Conservation (phyloP, 2,797 vertebrate species). For the Enteromius afrohamiltoni region DNA sequence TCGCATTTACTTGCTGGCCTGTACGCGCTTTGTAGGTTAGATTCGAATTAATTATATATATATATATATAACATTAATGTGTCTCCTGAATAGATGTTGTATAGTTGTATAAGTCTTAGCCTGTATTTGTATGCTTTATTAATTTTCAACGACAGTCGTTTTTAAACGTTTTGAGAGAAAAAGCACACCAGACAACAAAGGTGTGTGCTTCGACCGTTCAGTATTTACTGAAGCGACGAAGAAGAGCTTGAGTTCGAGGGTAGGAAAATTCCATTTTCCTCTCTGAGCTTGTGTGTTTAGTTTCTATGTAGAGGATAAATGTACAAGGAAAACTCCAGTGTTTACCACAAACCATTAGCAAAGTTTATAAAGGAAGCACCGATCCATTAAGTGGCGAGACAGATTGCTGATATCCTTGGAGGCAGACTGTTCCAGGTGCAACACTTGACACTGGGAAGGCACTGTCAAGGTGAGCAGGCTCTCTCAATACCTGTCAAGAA, state of each 20-base stretch:
- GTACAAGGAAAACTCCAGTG: not conserved
- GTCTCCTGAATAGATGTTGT: not conserved
- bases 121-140: not conserved
- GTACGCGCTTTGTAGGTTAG: not conserved
- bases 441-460: constrained; percentile 66
- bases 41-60: not conserved
- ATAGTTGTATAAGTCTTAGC: not conserved
- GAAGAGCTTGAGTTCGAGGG: not conserved
- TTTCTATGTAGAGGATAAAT: not conserved
- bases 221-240: not conserved
- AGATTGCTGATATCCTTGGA: constrained; percentile 73
- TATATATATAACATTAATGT: not conserved
- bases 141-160: not conserved
- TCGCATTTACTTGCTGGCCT: not conserved
- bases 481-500: constrained; percentile 72
- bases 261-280: not conserved
- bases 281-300: not conserved
- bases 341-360: constrained; percentile 23
- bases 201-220: not conserved
- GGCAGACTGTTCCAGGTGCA: constrained; percentile 65
- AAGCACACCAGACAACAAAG: not conserved
- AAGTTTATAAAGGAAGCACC: constrained; percentile 56
- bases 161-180: not conserved
- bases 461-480: constrained; percentile 54
- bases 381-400: constrained; percentile 52